Conservation (phyloP, 2,888 invertebrate genomes). For the Himalopsyche anomala region DNA sequence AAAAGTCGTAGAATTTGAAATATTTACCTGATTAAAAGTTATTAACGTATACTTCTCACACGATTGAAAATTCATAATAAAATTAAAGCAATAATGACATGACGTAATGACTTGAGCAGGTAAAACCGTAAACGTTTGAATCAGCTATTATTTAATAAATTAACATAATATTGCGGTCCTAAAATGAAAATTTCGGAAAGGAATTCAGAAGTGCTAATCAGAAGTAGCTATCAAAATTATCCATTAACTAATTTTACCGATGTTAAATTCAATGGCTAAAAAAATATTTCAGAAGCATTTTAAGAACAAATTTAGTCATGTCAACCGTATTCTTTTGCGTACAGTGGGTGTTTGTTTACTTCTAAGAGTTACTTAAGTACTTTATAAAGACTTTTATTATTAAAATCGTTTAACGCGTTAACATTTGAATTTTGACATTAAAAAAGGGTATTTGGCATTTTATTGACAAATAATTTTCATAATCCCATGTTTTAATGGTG, state of each 20-base stretch:
- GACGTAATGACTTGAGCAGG: slow-evolving; percentile 1
- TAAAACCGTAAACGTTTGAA: slow-evolving; percentile 24
- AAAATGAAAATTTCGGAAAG: not conserved
- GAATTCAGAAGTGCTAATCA: slow-evolving; percentile 51
- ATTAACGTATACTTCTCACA: not conserved
- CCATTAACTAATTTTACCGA: slow-evolving; percentile 50
- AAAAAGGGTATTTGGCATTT: too few species aligned
- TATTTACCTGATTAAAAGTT: slow-evolving; percentile 19
- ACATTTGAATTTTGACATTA: too few species aligned
- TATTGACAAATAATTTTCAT: too few species aligned
- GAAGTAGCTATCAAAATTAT: slow-evolving; percentile 46
- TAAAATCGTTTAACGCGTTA: too few species aligned
- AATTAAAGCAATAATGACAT: slow-evolving; percentile 5
- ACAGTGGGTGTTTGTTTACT: too few species aligned
- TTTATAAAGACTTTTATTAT: too few species aligned
- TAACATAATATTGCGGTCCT: slow-evolving; percentile 6
- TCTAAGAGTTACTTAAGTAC: too few species aligned
- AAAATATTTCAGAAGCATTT: not conserved
- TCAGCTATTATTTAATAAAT: slow-evolving; percentile 1
- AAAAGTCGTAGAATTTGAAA: slow-evolving; percentile 19
- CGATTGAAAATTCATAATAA: not conserved
- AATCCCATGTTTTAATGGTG: too few species aligned
- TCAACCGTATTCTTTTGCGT: too few species aligned
- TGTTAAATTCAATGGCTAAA: not conserved
- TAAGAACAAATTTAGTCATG: too few species aligned